Conservation (phyloP, 1,140 invertebrate species). For the Nasonia vitripennis region DNA sequence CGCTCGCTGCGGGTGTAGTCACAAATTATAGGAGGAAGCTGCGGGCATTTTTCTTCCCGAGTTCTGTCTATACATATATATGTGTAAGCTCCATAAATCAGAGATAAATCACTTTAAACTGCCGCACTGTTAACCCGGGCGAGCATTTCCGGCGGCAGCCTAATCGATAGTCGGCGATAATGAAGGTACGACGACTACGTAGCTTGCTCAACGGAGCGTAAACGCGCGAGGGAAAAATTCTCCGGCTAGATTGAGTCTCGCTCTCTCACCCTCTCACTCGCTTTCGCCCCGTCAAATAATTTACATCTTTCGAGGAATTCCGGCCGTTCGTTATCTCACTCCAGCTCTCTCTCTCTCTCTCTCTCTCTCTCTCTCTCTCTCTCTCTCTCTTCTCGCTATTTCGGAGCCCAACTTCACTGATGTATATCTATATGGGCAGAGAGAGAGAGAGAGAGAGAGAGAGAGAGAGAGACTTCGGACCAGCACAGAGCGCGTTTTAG, state of each 20-base stretch:
- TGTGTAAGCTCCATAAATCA: conserved; percentile 69
- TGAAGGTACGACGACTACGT: conserved; percentile 60
- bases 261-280: not conserved
- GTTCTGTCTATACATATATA: not conserved
- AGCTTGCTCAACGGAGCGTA: not conserved
- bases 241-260: conserved; percentile 39
- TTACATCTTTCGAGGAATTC: conserved; percentile 31
- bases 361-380: too few relatives aligned
- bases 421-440: too few relatives aligned
- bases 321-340: not conserved
- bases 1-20: not conserved
- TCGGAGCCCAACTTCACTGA: not conserved
- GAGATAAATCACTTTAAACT: conserved; percentile 74
- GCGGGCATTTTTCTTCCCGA: not conserved
- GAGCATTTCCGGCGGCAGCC: conserved; percentile 56
- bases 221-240: conserved; percentile 37
- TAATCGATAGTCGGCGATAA: conserved; percentile 70
- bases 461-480: not conserved
- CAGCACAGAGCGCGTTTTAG: too few relatives aligned
- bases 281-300: not conserved
- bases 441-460: too few relatives aligned
- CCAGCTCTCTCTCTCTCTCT: not conserved
- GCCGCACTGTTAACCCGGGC: conserved; percentile 71
- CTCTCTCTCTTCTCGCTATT: not conserved
- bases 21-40: not conserved